Evolutionary conservation across 1,140 invertebrate species (phyloP).

Genomic region (Cotesia chilonis): DNA sequence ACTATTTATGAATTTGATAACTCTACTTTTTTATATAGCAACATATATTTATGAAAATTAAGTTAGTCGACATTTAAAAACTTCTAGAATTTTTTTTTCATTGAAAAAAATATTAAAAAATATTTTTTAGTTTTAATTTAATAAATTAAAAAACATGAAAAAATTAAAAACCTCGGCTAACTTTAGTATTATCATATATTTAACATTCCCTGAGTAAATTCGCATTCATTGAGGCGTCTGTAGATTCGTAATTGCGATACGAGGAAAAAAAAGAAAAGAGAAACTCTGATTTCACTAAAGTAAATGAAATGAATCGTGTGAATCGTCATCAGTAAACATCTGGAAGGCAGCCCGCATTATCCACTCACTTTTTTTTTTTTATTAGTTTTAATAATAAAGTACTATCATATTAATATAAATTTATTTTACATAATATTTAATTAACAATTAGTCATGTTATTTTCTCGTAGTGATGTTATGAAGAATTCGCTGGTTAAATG

Average conservation of each 20-base stretch:
- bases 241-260: neutral
- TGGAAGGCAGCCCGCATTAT: slow-evolving; percentile 19
- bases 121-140: neutral
- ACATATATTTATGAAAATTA: too few relatives aligned
- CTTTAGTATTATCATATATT: neutral
- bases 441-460: slow-evolving; percentile 4
- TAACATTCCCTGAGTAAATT: slow-evolving; percentile 1
- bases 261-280: slow-evolving; percentile 8
- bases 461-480: neutral
- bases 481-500: slow-evolving; percentile 14
- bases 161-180: neutral
- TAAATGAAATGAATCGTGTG: neutral
- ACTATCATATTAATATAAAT: too few relatives aligned
- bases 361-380: neutral
- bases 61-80: too few relatives aligned
- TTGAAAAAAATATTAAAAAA: neutral
- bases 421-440: neutral
- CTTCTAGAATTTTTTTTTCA: too few relatives aligned
- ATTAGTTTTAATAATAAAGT: neutral
- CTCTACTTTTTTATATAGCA: too few relatives aligned
- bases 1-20: too few relatives aligned
- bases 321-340: slow-evolving; percentile 10
- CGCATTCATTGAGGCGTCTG: neutral
- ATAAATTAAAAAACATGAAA: neutral
- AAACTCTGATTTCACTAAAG: slow-evolving; percentile 25